Conservation (phyloP, 2,888 invertebrate genomes). For the Capitulum mitella region DNA sequence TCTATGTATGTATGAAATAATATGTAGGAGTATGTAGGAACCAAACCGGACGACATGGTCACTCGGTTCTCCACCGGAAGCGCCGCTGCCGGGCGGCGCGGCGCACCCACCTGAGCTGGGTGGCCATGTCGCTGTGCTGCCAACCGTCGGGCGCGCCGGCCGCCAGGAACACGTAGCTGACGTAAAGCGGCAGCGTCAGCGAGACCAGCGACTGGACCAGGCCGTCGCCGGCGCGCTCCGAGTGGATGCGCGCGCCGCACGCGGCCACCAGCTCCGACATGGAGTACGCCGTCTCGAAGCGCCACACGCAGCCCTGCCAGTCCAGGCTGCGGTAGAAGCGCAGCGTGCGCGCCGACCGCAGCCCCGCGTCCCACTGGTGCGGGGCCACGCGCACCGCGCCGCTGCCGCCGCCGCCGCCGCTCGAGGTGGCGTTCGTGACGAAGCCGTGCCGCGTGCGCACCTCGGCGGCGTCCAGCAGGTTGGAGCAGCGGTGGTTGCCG, state of each 20-base stretch:
- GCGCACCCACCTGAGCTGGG: constrained; percentile 38
- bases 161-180: constrained; percentile 44
- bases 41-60: too few relatives aligned
- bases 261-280: constrained; percentile 43
- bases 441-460: constrained; percentile 35
- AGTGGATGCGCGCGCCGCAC: constrained; percentile 42
- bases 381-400: not conserved
- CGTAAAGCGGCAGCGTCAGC: constrained; percentile 42
- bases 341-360: not conserved
- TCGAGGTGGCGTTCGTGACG: not conserved
- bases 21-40: too few relatives aligned
- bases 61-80: too few relatives aligned
- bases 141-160: constrained; percentile 41
- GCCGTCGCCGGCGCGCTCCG: constrained; percentile 38
- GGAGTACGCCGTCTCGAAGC: constrained; percentile 42
- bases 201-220: constrained; percentile 44
- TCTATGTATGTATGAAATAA: too few relatives aligned
- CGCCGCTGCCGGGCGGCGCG: too few relatives aligned
- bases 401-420: not conserved
- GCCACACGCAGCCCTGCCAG: constrained; percentile 44
- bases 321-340: constrained; percentile 44
- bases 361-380: not conserved
- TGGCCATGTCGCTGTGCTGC: constrained; percentile 42
- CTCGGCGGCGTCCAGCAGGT: constrained; percentile 41
- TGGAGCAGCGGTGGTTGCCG: constrained; percentile 43